Evolutionary conservation across 2,797 vertebrate genomes (phyloP).

Genomic region (Schizopygopsis pylzovi): DNA sequence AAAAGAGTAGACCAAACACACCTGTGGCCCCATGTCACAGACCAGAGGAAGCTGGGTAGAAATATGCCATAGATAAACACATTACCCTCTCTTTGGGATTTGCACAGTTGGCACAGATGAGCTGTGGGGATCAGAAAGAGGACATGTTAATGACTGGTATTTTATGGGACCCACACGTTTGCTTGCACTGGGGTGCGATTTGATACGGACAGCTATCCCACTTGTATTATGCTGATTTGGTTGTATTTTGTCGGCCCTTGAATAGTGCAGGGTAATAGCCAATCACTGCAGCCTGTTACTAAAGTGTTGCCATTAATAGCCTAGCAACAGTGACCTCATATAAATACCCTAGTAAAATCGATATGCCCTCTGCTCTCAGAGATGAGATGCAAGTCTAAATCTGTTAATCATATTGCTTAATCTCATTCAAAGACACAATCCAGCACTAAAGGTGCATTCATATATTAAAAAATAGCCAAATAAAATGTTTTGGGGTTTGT

Average conservation of each 20-base stretch:
- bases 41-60: slow-evolving; percentile 86
- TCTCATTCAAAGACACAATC: slow-evolving; percentile 5
- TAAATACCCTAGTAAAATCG: slow-evolving; percentile 47
- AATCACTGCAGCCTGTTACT: slow-evolving; percentile 24
- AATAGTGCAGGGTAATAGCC: slow-evolving; percentile 23
- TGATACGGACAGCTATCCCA: slow-evolving; percentile 13
- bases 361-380: slow-evolving; percentile 41
- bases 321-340: slow-evolving; percentile 52
- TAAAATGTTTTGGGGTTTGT: slow-evolving; percentile 8
- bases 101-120: slow-evolving; percentile 83
- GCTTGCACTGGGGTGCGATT: slow-evolving; percentile 5
- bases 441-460: neutral
- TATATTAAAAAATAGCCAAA: neutral
- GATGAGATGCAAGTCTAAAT: slow-evolving; percentile 42
- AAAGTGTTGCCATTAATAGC: slow-evolving; percentile 52
- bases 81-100: slow-evolving; percentile 74
- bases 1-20: slow-evolving; percentile 89
- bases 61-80: slow-evolving; percentile 89
- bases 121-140: slow-evolving; percentile 74
- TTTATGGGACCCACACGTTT: neutral
- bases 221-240: slow-evolving; percentile 22
- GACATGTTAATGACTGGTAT: slow-evolving; percentile 10
- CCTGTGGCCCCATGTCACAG: slow-evolving; percentile 90
- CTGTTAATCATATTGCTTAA: slow-evolving; percentile 24
- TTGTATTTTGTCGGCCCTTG: slow-evolving; percentile 14